Evolutionary conservation across 2,888 invertebrate species (phyloP).

Genomic region (Polyploca ridens): DNA sequence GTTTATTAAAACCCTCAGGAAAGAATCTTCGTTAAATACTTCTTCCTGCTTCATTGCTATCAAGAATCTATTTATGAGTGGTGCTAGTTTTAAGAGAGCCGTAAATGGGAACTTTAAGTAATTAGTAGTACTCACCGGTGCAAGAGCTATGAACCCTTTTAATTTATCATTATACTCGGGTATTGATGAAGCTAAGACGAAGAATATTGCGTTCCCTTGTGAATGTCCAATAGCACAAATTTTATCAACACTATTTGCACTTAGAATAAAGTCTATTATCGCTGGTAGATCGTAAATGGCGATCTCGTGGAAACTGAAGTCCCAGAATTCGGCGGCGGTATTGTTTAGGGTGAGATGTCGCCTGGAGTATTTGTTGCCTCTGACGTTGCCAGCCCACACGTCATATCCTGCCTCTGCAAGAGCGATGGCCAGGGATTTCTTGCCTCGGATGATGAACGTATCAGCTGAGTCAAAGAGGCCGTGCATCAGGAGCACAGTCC

Average conservation of each 20-base stretch:
- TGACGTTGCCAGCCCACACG: slow-evolving; percentile 58
- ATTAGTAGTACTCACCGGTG: slow-evolving; percentile 80
- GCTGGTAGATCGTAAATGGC: slow-evolving; percentile 88
- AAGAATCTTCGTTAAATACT: slow-evolving; percentile 30
- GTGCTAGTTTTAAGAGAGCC: slow-evolving; percentile 42
- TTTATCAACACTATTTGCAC: slow-evolving; percentile 70
- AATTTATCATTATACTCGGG: slow-evolving; percentile 85
- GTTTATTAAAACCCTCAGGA: slow-evolving; percentile 16
- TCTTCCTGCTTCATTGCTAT: slow-evolving; percentile 52
- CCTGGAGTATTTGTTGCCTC: slow-evolving; percentile 85
- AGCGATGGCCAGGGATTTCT: slow-evolving; percentile 37
- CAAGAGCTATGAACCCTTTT: slow-evolving; percentile 74
- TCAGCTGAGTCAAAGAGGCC: slow-evolving; percentile 51
- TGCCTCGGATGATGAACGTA: slow-evolving; percentile 46
- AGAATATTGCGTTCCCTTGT: slow-evolving; percentile 84
- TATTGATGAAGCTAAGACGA: slow-evolving; percentile 72
- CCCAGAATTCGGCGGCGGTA: slow-evolving; percentile 68
- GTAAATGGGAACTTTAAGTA: slow-evolving; percentile 49
- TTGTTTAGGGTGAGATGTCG: slow-evolving; percentile 72
- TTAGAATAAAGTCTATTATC: slow-evolving; percentile 64
- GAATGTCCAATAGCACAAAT: slow-evolving; percentile 88
- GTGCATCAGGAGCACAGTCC: slow-evolving; percentile 50
- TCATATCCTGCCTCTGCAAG: slow-evolving; percentile 81
- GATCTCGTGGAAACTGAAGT: slow-evolving; percentile 87
- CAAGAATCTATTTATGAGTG: slow-evolving; percentile 58